Conservation (phyloP, 2,888 invertebrate species). For the Trichopria drosophilae region DNA sequence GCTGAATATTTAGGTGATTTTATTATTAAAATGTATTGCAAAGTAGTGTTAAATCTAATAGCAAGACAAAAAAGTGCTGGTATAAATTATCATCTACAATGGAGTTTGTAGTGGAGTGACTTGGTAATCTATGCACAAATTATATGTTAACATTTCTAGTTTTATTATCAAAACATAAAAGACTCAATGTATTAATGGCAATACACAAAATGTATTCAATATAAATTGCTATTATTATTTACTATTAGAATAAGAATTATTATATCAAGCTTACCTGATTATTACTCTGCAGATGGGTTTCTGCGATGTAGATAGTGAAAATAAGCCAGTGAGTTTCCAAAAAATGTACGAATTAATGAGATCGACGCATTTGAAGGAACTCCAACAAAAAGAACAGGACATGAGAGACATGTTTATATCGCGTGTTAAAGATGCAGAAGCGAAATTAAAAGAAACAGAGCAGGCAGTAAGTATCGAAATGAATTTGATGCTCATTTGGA, state of each 20-base stretch:
- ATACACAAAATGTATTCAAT: no score
- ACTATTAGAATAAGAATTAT: not conserved
- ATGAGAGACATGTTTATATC: constrained; percentile 98
- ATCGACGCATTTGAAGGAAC: constrained; percentile 84
- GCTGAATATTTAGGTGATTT: no score
- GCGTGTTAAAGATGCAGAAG: constrained; percentile 95
- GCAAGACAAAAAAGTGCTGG: no score
- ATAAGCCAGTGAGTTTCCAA: constrained; percentile 89
- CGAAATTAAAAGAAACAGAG: constrained; percentile 94
- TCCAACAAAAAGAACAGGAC: constrained; percentile 95
- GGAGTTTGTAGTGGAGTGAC: no score
- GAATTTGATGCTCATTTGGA: not conserved
- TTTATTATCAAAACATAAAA: not conserved
- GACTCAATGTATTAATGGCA: no score
- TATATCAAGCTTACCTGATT: not conserved
- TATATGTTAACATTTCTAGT: no score
- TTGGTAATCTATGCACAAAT: no score
- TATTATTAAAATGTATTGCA: no score
- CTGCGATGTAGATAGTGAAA: constrained; percentile 88
- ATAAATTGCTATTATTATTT: no score
- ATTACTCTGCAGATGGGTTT: constrained; percentile 76
- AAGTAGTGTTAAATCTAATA: no score
- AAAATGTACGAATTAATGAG: constrained; percentile 94
- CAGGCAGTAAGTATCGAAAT: constrained; percentile 76
- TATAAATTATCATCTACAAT: no score